A percentile compares a stretch with the other conserved stretches of the same genome.
Evolutionary conservation across 2,113 vertebrate species (phyloP).

Genomic region (Coreoperca whiteheadi): DNA sequence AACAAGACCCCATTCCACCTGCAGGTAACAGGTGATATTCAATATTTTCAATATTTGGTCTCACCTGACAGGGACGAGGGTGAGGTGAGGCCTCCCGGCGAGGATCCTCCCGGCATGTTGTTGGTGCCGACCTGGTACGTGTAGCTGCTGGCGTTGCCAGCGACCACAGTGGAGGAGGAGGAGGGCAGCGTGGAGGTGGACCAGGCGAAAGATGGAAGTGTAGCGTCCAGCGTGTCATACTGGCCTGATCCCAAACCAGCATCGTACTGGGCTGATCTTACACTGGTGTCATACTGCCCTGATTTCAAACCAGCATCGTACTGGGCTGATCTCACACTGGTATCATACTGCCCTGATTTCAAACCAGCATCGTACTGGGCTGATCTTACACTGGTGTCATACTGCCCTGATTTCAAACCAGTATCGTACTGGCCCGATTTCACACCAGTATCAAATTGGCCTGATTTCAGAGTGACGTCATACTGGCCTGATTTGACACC

Average conservation of each 20-base stretch:
- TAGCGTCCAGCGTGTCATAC: conserved; percentile 73
- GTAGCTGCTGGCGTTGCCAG: conserved; percentile 62
- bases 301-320: conserved; percentile 38
- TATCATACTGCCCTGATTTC: conserved; percentile 28
- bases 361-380: conserved; percentile 30
- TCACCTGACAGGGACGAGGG: conserved; percentile 80
- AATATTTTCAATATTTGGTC: background rate
- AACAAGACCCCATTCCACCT: background rate
- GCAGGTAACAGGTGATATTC: background rate
- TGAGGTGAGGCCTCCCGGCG: conserved; percentile 14
- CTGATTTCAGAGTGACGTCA: conserved; percentile 18
- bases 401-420: conserved; percentile 41
- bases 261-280: conserved; percentile 62
- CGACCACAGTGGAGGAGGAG: conserved; percentile 27
- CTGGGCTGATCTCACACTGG: conserved; percentile 11
- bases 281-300: conserved; percentile 30
- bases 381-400: background rate
- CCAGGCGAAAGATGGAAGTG: conserved; percentile 74
- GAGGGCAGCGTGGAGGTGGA: conserved; percentile 75
- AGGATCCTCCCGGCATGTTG: conserved; percentile 69
- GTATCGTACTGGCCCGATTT: conserved; percentile 35
- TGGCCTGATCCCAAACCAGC: conserved; percentile 48
- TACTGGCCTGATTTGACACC: conserved; percentile 7
- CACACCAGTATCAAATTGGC: conserved; percentile 13
- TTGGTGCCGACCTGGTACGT: conserved; percentile 71